Conservation (phyloP, 2,113 vertebrate species). For the Pandion haliaetus region DNA sequence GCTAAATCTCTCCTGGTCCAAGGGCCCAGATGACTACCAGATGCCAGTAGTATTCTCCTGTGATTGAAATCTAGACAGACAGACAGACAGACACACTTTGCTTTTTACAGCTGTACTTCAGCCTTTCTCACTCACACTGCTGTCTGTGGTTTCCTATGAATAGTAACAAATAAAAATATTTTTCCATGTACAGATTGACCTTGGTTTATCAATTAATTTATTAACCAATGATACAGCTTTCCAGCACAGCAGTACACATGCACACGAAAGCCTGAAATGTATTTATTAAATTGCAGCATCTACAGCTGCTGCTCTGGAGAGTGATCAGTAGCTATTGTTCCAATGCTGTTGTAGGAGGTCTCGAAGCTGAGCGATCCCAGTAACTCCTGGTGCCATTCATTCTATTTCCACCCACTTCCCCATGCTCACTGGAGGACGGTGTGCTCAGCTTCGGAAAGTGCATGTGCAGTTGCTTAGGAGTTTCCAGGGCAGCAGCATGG, state of each 20-base stretch:
- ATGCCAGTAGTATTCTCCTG: background rate
- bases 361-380: background rate
- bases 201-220: background rate
- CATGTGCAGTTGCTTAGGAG: background rate
- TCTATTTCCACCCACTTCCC: background rate
- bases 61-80: background rate
- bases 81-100: background rate
- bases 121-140: background rate
- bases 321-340: constrained; percentile 15
- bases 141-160: background rate
- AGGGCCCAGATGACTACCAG: background rate
- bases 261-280: background rate
- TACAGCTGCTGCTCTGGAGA: background rate
- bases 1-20: background rate
- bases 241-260: background rate
- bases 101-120: background rate
- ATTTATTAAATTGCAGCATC: background rate
- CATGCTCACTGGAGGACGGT: background rate
- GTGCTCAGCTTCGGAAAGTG: background rate
- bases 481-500: background rate
- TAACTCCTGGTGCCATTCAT: background rate
- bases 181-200: background rate
- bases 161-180: background rate
- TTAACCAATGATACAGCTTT: background rate
- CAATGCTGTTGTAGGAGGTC: background rate